Evolutionary conservation across 2,888 invertebrate genomes (phyloP).

Genomic region (Argyresthia albistria): DNA sequence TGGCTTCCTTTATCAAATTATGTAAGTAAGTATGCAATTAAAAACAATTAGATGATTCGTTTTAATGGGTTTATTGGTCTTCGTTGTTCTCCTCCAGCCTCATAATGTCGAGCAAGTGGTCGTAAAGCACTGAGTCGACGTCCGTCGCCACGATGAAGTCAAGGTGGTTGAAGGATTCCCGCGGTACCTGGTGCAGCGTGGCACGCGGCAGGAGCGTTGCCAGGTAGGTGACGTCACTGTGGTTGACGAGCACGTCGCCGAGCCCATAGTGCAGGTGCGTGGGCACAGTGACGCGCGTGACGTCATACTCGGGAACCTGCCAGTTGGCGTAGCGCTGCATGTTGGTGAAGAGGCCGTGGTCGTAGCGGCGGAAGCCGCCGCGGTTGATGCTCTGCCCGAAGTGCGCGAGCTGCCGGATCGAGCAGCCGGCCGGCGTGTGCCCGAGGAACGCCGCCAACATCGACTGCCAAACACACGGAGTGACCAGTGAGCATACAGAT

Average conservation of each 20-base stretch:
- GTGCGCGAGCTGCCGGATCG: conserved; percentile 34
- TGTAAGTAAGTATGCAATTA: no score
- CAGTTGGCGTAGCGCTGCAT: conserved; percentile 22
- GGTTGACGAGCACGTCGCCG: conserved; percentile 21
- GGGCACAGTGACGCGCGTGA: conserved; percentile 23
- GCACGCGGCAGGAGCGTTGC: conserved; percentile 21
- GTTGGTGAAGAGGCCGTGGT: conserved; percentile 23
- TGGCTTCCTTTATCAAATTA: no score
- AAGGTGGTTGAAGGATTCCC: conserved; percentile 27
- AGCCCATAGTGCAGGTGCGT: conserved; percentile 29
- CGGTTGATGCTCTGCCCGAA: conserved; percentile 32
- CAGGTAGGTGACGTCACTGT: conserved; percentile 22
- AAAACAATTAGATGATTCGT: no score
- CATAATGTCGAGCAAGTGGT: conserved; percentile 20
- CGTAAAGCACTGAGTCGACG: conserved; percentile 21
- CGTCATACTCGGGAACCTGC: conserved; percentile 29
- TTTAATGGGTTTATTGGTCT: no score
- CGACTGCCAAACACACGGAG: conserved; percentile 23
- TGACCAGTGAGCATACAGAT: background rate
- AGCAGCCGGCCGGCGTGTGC: conserved; percentile 35
- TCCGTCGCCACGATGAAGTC: conserved; percentile 36
- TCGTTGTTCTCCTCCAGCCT: conserved; percentile 22
- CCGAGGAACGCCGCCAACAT: conserved; percentile 33
- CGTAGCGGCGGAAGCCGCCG: conserved; percentile 29
- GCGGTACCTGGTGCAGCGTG: conserved; percentile 13